Evolutionary conservation across 2,113 vertebrate genomes (phyloP).

Genomic region (Callithrix jacchus): DNA sequence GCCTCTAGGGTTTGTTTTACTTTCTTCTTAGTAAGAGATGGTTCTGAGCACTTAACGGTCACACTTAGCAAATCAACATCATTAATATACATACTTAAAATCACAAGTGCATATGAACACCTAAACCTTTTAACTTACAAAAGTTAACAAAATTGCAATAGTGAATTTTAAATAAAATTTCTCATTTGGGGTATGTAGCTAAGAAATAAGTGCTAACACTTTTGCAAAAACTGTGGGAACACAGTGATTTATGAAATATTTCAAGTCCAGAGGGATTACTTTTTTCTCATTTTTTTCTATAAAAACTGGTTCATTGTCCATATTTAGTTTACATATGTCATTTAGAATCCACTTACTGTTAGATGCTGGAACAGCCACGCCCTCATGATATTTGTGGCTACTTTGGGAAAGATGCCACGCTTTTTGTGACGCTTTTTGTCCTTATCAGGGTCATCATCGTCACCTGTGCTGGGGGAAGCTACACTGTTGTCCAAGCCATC

Average conservation of each 20-base stretch:
- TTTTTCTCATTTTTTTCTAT: constrained; percentile 55
- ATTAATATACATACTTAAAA: constrained; percentile 67
- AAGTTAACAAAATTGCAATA: constrained; percentile 72
- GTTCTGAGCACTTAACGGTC: constrained; percentile 11
- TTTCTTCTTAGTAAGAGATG: constrained; percentile 41
- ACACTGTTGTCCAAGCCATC: constrained; percentile 99
- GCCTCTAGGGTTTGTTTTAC: constrained; percentile 1
- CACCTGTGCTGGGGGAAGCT: constrained; percentile 99
- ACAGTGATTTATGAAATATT: constrained; percentile 67
- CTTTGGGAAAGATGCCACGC: constrained; percentile 99
- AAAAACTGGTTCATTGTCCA: constrained; percentile 84
- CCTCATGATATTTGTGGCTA: constrained; percentile 99
- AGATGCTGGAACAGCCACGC: constrained; percentile 99
- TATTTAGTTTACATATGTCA: constrained; percentile 86
- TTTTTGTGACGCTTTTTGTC: constrained; percentile 99
- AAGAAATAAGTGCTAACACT: constrained; percentile 47
- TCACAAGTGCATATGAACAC: constrained; percentile 61
- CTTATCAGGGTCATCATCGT: constrained; percentile 99
- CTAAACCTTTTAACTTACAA: constrained; percentile 51
- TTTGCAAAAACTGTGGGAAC: constrained; percentile 43
- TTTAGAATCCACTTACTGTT: constrained; percentile 94
- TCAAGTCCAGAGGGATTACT: constrained; percentile 54
- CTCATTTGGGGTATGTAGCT: constrained; percentile 31
- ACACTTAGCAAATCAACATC: constrained; percentile 45
- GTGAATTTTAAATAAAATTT: constrained; percentile 52